phyloP scores from a whole-genome alignment of 2,797 vertebrate species.

The Artibeus jamaicensis region DNA sequence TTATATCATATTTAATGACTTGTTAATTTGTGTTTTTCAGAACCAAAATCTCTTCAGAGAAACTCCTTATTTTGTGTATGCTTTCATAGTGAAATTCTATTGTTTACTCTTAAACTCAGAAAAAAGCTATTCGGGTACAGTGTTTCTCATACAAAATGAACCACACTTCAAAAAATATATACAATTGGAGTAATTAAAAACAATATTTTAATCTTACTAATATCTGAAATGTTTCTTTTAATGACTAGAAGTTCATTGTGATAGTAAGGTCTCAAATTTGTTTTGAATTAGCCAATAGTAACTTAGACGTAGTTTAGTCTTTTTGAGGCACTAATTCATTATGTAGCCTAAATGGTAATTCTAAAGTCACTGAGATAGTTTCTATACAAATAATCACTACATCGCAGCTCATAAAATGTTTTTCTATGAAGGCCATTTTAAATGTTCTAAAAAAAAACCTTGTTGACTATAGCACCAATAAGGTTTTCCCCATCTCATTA shows the following conservation, averaged over 20 bases:
- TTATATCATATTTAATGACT: slow-evolving; percentile 6
- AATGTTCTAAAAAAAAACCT: not conserved
- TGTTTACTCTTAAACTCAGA: not conserved
- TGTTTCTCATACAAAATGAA: not conserved
- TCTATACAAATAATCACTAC: not conserved
- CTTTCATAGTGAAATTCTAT: not conserved
- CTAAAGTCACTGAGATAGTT: not conserved
- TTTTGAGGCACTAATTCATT: not conserved
- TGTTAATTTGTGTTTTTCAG: not conserved
- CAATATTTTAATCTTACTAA: not conserved
- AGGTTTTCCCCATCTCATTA: not conserved
- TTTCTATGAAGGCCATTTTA: not conserved
- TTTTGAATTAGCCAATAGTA: not conserved
- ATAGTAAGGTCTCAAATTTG: not conserved
- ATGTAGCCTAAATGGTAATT: not conserved
- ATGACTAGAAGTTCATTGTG: not conserved
- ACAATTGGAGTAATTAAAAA: not conserved
- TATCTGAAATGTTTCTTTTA: not conserved
- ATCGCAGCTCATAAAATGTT: not conserved
- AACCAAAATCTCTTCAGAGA: not conserved
- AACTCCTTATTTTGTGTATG: not conserved
- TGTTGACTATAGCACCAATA: not conserved
- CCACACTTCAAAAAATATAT: not conserved
- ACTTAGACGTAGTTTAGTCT: not conserved
- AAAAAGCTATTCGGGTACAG: not conserved